Evolutionary conservation across 2,797 vertebrate species (phyloP), one percentile per base, ranked within the genome.

Genomic region (Nyctalus aviator): DNA sequence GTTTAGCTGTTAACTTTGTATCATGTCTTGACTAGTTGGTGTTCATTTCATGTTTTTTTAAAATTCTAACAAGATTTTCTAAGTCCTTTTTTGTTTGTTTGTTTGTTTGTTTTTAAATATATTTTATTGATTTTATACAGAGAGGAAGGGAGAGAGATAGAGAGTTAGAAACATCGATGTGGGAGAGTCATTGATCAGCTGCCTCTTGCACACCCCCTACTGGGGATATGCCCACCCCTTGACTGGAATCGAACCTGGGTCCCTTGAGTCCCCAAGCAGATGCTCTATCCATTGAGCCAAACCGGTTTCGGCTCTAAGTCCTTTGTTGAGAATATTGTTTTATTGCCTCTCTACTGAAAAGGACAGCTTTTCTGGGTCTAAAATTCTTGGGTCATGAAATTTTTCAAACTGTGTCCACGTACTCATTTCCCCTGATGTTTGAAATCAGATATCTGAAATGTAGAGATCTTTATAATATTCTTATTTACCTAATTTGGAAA

Each of bases 341-440:
- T 82, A 17, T 21, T 86, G 12, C 30, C 11, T 96, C 57, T 91
- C 11, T 77, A 53, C 12, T 81, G 48, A 62, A 91, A 78, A 86
- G 8, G 23, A 50, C 0, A 57, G 10, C 14, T 82, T 88, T 84
- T 82, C 25, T 48, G 5, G 4, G 23, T 77, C 69, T 82, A 77
- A 88, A 88, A 89, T 69, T 91, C 30, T 78, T 73, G 44, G 35
- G 18, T 93, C 25, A 77, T 32, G 88, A 59, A 13, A 11, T 35
- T 82, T 91, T 82, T 30, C 32, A 76, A n/a, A 25, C 32, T 57
- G 5, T 91, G 18, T 89, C 12, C 89, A 57, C 75, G 14, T 72
- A 57, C 46, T 88, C 10, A 20, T 78, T 21, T 83, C 25, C 62
- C 20, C 4, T 89, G 48, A n/a, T 59, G 68, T 68, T 83, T 82